phyloP scores from a whole-genome alignment of 2,113 vertebrate species.

The Lathamus discolor region DNA sequence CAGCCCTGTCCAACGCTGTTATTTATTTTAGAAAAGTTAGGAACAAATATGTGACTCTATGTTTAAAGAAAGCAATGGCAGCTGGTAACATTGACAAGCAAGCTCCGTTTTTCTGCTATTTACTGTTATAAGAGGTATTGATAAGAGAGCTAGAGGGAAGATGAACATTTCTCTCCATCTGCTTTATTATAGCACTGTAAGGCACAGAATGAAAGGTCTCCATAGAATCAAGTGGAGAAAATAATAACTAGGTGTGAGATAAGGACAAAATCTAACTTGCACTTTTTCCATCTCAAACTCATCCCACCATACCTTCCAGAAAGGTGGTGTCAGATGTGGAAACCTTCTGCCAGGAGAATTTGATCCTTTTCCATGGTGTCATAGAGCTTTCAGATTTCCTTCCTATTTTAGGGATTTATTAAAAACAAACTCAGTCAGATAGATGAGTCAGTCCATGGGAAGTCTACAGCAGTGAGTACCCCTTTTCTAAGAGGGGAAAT shows the following conservation, averaged over 20 bases:
- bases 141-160: conserved; percentile 9
- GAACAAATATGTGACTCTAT: not conserved
- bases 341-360: not conserved
- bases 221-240: not conserved
- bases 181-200: not conserved
- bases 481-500: not conserved
- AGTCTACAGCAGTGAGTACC: too few species aligned
- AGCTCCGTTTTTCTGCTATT: not conserved
- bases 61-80: not conserved
- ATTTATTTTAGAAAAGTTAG: conserved; percentile 3
- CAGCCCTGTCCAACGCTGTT: not conserved
- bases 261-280: not conserved
- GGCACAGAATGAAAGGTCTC: conserved; percentile 5
- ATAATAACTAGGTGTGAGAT: not conserved
- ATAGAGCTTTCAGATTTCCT: not conserved
- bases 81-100: not conserved
- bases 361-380: not conserved
- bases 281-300: not conserved
- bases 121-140: conserved; percentile 26
- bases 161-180: conserved; percentile 24
- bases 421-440: not conserved
- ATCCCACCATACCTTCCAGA: not conserved
- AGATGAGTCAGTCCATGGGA: not conserved
- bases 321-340: not conserved
- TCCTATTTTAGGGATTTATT: not conserved